Percentiles rank a stretch among this genome's conserved stretches.
Conservation (phyloP, 2,113 vertebrate genomes). For the Pyrgilauda ruficollis region DNA sequence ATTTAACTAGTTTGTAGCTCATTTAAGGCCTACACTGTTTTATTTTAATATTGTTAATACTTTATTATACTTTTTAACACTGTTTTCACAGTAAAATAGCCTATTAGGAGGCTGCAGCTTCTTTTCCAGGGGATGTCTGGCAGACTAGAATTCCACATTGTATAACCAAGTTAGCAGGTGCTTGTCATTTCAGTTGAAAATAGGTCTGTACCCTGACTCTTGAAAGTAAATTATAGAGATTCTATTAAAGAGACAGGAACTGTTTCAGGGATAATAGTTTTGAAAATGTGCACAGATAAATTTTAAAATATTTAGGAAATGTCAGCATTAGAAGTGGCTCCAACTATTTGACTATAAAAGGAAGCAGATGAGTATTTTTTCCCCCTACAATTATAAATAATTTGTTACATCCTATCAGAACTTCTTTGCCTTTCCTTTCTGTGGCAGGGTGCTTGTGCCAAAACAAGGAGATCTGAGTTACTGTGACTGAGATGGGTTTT, state of each 20-base stretch:
- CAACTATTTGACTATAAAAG: slow-evolving; percentile 54
- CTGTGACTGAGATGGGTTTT: background rate
- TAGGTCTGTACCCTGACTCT: slow-evolving; percentile 32
- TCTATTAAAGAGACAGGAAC: slow-evolving; percentile 47
- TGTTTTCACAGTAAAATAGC: slow-evolving; percentile 45
- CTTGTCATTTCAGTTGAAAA: background rate
- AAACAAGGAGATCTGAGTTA: slow-evolving; percentile 43
- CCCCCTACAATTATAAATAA: slow-evolving; percentile 31
- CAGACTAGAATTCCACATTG: background rate
- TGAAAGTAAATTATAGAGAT: slow-evolving; percentile 62
- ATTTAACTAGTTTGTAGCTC: slow-evolving; percentile 64
- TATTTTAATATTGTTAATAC: slow-evolving; percentile 66
- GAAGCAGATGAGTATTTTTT: background rate
- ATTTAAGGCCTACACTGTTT: slow-evolving; percentile 50
- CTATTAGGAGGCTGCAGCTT: slow-evolving; percentile 8
- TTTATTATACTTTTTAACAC: slow-evolving; percentile 65
- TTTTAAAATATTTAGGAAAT: slow-evolving; percentile 60
- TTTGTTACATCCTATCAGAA: slow-evolving; percentile 56
- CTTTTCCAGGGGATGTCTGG: slow-evolving; percentile 35
- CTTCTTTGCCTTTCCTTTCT: slow-evolving; percentile 19
- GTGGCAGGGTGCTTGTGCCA: slow-evolving; percentile 46
- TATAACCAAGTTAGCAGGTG: background rate
- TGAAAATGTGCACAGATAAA: slow-evolving; percentile 57
- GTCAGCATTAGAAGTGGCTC: slow-evolving; percentile 17
- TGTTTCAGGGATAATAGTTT: slow-evolving; percentile 55